Base-by-base conservation (phyloP, 2,113 vertebrate species). In the Crotalus viridis region DNA sequence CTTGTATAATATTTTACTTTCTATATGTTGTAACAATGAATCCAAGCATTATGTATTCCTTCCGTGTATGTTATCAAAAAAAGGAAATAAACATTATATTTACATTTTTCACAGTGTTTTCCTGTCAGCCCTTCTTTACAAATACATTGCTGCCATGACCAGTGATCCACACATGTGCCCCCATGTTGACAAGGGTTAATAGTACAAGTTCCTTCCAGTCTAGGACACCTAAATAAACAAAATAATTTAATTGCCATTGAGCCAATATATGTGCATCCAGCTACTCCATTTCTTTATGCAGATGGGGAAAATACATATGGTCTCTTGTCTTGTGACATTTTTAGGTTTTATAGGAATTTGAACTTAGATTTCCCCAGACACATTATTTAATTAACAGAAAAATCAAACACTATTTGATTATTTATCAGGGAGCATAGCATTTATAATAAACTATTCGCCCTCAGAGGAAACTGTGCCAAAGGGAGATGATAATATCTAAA, bases 81-180 rank as follows among this genome's bases (percentile, higher is more conserved):
- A 26, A 24, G 54, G 12, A 6, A 26, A 33, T 4, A 91, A 95
- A 48, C 0, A 1, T 10, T 8, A 26, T 55, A 46, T 98, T 91
- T 98, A 99, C 99, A 98, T 98, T 99, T 99, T 96, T 99, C 99
- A 93, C 99, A 99, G 97, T 98, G 98, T 89, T 97, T 98, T 86
- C 99, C 99, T 0, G 99, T 99, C 97, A 99, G 98, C 54, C 99
- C 99, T 9, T 99, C 98, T 55, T 95, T 96, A 91, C 99, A 99
- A 22, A 96, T 98, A 93, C 99, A 99, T 94, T 99, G 98, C 95
- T 99, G 99, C 99, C 99, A 99, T 0, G 99, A 99, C 99, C 99
- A 99, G 96, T 97, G 98, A 96, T 99, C 99, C 10, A 98, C 93
- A 91, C 99, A 99, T 9, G 98, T 98, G 91, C 98, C 99, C 15